A percentile compares a stretch with the other conserved stretches of the same genome.
Evolutionary conservation across 2,888 invertebrate species (phyloP).

Genomic region (Tetragnatha montana): DNA sequence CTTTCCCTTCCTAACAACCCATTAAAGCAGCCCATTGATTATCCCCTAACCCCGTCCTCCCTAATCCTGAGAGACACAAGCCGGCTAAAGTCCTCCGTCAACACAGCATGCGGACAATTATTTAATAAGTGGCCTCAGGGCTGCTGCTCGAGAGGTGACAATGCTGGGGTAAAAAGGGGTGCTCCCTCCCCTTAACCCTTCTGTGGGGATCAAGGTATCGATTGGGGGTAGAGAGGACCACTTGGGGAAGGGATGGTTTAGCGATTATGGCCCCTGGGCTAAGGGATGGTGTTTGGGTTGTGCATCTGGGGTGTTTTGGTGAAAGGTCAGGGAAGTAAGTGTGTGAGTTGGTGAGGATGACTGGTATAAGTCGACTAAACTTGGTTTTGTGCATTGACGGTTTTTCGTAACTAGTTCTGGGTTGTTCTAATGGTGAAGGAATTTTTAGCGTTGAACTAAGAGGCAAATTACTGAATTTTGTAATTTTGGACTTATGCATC

Average conservation of each 20-base stretch:
- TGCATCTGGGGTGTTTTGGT: neutral
- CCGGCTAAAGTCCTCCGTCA: constrained; percentile 43
- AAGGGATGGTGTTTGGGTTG: neutral
- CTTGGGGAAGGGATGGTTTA: neutral
- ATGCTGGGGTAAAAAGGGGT: neutral
- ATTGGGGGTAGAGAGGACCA: neutral
- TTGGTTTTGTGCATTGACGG: no score
- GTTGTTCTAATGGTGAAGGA: no score
- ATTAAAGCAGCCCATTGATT: neutral
- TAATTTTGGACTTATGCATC: no score
- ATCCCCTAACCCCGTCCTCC: neutral
- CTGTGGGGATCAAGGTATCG: neutral
- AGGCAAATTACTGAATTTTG: no score
- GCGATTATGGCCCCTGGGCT: neutral
- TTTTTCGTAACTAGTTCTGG: no score
- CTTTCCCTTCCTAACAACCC: no score
- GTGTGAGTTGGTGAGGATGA: no score
- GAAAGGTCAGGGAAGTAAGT: neutral
- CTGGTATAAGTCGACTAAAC: no score
- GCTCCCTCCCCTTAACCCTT: neutral
- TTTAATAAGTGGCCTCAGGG: constrained; percentile 35
- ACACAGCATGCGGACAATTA: constrained; percentile 34
- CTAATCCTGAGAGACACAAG: neutral
- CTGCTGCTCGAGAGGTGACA: neutral
- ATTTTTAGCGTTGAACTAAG: no score